A percentile compares a stretch with the other conserved stretches of the same genome.
Conservation (phyloP, 2,797 vertebrate species). For the Steatocranus sp. region DNA sequence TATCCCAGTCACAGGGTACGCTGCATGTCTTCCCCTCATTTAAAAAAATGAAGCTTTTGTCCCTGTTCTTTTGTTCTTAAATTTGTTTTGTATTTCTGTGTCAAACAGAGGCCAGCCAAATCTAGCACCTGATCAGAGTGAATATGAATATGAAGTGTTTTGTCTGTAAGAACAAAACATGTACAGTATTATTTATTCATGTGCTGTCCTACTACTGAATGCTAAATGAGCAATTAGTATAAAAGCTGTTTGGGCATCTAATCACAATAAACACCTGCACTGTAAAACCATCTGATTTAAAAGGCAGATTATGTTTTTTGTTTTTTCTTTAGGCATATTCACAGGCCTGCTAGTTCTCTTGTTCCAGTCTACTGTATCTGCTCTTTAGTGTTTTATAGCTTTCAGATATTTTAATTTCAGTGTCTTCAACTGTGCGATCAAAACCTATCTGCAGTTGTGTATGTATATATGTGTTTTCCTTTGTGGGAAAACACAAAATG, state of each 20-base stretch:
- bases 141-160: constrained; percentile 7
- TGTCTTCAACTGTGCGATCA: background rate
- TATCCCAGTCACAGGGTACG: background rate
- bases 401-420: background rate
- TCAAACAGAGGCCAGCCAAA: constrained; percentile 3
- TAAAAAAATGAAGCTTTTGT: background rate
- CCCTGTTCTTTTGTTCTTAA: constrained; percentile 9
- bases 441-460: background rate
- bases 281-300: constrained; percentile 52
- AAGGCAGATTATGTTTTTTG: constrained; percentile 62
- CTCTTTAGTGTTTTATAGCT: background rate
- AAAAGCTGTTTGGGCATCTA: constrained; percentile 31
- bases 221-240: constrained; percentile 29
- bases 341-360: background rate
- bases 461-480: background rate
- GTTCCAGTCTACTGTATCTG: background rate
- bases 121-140: background rate
- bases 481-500: background rate
- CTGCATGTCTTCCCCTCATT: background rate
- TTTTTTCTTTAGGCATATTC: constrained; percentile 35
- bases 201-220: background rate
- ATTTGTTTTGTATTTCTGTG: background rate
- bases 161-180: background rate
- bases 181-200: background rate
- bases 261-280: constrained; percentile 50